Conservation (phyloP, 37 sponge, comb jelly and placozoan species). For the Spongilla lacustris region DNA sequence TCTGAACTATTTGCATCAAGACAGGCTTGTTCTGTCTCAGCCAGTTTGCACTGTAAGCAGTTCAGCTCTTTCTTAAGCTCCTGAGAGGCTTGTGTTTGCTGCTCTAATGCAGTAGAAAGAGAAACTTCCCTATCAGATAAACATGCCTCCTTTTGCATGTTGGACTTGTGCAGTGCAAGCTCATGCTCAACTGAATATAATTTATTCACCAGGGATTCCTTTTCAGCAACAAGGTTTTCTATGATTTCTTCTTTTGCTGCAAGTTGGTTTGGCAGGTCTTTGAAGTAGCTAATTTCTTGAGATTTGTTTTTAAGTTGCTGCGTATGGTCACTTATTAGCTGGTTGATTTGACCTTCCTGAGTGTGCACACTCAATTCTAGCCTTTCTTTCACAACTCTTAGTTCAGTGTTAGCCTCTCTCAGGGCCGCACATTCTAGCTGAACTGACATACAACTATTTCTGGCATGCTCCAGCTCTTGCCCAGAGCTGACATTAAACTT, state of each 20-base stretch:
- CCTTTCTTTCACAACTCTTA: background rate
- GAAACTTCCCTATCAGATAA: background rate
- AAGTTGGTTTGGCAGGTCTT: constrained; percentile 28
- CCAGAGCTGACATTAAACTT: background rate
- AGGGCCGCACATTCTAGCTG: constrained; percentile 14
- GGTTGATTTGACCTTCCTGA: background rate
- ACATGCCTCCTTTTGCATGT: background rate
- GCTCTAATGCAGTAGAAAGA: background rate
- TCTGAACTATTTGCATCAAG: background rate
- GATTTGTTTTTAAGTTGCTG: constrained; percentile 7
- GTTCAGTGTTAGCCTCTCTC: constrained; percentile 26
- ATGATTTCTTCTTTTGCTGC: constrained; percentile 20
- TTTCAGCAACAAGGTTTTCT: constrained; percentile 38
- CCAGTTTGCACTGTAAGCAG: background rate
- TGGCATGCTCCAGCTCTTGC: background rate
- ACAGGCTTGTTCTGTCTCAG: background rate
- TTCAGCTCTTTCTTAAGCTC: constrained; percentile 5
- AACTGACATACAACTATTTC: background rate
- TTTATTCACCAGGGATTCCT: constrained; percentile 5
- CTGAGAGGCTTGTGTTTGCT: background rate
- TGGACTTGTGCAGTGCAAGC: constrained; percentile 5
- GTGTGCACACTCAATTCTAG: background rate
- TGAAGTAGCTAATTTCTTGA: constrained; percentile 28
- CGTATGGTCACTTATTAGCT: background rate
- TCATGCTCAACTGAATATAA: constrained; percentile 34